Evolutionary conservation across 2,888 invertebrate species (phyloP).

Genomic region (Amphipoea lucens): DNA sequence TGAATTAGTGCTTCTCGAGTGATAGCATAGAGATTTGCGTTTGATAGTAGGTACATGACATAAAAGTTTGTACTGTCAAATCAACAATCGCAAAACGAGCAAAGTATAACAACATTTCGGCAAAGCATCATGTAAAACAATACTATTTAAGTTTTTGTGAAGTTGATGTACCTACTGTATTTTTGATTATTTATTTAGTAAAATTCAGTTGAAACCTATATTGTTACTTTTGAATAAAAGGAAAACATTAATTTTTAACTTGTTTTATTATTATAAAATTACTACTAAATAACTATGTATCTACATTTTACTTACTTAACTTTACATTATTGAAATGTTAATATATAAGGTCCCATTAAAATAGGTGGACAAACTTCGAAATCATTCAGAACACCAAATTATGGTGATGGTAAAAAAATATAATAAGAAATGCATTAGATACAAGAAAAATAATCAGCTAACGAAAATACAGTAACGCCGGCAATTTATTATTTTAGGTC

Average conservation of each 20-base stretch:
- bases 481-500: too few species aligned
- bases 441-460: too few species aligned
- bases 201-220: neutral
- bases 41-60: too few species aligned
- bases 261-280: conserved; percentile 45
- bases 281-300: conserved; percentile 44
- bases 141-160: neutral
- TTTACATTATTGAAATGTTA: conserved; percentile 23
- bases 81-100: neutral
- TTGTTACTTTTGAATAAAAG: conserved; percentile 19
- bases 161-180: neutral
- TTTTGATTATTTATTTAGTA: neutral
- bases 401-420: too few species aligned
- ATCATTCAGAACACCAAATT: too few species aligned
- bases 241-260: neutral
- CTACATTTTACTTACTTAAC: conserved; percentile 42
- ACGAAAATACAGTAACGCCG: too few species aligned
- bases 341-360: neutral
- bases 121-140: neutral
- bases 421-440: too few species aligned
- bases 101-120: neutral
- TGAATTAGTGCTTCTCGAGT: neutral
- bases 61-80: neutral
- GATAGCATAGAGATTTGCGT: neutral
- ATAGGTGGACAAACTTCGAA: too few species aligned